Evolutionary conservation across 2,113 vertebrate species (phyloP), one percentile per base, ranked within the genome.

Genomic region (Brachypodius melanocephalos): DNA sequence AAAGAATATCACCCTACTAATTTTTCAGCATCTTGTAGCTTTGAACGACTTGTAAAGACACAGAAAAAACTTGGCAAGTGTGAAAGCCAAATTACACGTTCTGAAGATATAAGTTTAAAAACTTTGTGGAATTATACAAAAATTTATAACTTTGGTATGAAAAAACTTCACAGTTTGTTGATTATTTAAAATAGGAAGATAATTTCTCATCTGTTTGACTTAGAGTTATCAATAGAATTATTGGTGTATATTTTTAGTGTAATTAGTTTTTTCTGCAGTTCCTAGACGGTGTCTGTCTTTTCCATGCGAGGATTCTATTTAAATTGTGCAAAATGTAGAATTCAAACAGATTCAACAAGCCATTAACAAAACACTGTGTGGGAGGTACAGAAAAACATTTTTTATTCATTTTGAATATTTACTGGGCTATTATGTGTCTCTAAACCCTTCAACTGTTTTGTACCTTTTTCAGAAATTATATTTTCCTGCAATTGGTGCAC

Each of bases 291-390:
- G 22, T 32, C 24, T 84, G 8, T 55, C 28, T 93, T 90, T 67
- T 78, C 36, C 12, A 51, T 28, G 12, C n/a, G 17, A 88, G 5
- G 5, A 63, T 81, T 74, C 14, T 72, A 65, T 86, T 90, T 90
- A 88, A 86, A n/a, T 51, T 81, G 18, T 1, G 2, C n/a, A 89
- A 90, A 80, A 81, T 34, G 18, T 58, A 61, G 55, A 78, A 78
- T 84, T 83, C 25, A 25, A 80, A 88, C 48, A 61, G 14, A 40
- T 74, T 95, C 57, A 68, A 54, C 48, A 85, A 93, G 57, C 52
- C 69, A 57, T 76, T 93, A 91, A 76, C 57, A 87, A 92, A 95
- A 94, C 54, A 85, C 38, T 62, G n/a, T 38, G 90, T 89, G 16
- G 91, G 86, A 94, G 61, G 45, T 52, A 69, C 15, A 78, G 48